These are phyloP conservation scores for Drosophila grimshawi DNA, from an alignment of 1,140 invertebrate species.

Conservation along the genomic window DNA sequence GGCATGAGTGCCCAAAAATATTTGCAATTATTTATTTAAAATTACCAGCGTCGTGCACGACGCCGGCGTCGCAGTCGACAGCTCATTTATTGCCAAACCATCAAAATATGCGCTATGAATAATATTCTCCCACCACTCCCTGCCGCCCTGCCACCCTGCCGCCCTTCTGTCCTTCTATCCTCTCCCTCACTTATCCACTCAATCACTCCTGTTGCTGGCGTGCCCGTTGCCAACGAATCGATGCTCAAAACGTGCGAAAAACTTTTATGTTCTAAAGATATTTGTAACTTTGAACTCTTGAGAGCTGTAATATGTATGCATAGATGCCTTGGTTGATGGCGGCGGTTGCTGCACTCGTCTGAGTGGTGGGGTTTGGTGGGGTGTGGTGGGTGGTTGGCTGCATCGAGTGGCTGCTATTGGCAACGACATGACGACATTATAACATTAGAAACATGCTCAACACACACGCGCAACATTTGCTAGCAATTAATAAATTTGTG, in stretches of 20 bases:
- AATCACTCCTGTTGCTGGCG: neutral
- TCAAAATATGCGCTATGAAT: slow-evolving; percentile 70
- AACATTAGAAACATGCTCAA: slow-evolving; percentile 49
- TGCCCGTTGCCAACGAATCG: slow-evolving; percentile 2
- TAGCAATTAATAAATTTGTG: slow-evolving; percentile 76
- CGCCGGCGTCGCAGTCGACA: slow-evolving; percentile 20
- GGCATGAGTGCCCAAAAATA: slow-evolving; percentile 82
- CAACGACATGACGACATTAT: slow-evolving; percentile 63
- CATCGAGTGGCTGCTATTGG: neutral
- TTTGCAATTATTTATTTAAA: slow-evolving; percentile 79
- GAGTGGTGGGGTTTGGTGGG: neutral
- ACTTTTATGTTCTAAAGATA: slow-evolving; percentile 75
- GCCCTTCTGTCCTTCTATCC: no score
- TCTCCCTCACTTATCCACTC: neutral
- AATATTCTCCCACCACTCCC: slow-evolving; percentile 38
- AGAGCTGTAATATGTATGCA: slow-evolving; percentile 18
- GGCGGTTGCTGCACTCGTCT: neutral
- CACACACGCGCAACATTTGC: slow-evolving; percentile 74
- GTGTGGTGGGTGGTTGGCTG: neutral
- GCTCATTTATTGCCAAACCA: slow-evolving; percentile 59
- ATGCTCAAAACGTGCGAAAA: slow-evolving; percentile 76
- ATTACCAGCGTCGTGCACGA: slow-evolving; percentile 42
- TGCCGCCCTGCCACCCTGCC: neutral
- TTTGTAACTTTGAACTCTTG: slow-evolving; percentile 79
- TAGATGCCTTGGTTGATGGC: neutral